A percentile compares a stretch with the other conserved stretches of the same genome.
Evolutionary conservation across 2,113 vertebrate species (phyloP).

Genomic region (Coregonus clupeaformis): DNA sequence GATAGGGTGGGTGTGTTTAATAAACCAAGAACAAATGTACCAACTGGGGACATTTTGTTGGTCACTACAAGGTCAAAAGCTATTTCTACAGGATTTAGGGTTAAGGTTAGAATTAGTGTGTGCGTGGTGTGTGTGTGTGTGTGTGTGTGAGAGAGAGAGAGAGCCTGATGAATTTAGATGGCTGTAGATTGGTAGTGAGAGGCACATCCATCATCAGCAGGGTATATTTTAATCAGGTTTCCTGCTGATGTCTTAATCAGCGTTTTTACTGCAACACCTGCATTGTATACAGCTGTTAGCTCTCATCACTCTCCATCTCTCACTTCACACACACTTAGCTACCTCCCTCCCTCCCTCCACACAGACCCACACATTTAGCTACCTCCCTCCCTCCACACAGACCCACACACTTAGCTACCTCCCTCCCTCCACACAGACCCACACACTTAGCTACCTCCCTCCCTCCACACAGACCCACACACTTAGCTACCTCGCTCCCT

Average conservation of each 20-base stretch:
- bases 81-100: too few relatives aligned
- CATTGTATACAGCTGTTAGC: slow-evolving; percentile 44
- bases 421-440: neutral
- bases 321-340: slow-evolving; percentile 2
- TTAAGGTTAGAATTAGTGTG: too few relatives aligned
- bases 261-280: slow-evolving; percentile 52
- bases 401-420: neutral
- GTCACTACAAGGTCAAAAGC: too few relatives aligned
- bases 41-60: too few relatives aligned
- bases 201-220: slow-evolving; percentile 37
- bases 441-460: neutral
- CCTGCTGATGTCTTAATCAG: slow-evolving; percentile 48
- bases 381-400: neutral
- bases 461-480: neutral
- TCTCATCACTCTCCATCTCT: slow-evolving; percentile 42
- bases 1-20: too few relatives aligned
- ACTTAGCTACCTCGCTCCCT: neutral
- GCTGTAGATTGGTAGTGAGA: slow-evolving; percentile 28
- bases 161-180: slow-evolving; percentile 31
- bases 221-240: slow-evolving; percentile 44
- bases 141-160: neutral
- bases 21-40: too few relatives aligned
- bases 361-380: neutral
- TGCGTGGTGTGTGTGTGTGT: too few relatives aligned
- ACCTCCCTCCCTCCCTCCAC: neutral